phyloP scores from a whole-genome alignment of 2,888 invertebrate genomes.

The Drosophila melanosoma region DNA sequence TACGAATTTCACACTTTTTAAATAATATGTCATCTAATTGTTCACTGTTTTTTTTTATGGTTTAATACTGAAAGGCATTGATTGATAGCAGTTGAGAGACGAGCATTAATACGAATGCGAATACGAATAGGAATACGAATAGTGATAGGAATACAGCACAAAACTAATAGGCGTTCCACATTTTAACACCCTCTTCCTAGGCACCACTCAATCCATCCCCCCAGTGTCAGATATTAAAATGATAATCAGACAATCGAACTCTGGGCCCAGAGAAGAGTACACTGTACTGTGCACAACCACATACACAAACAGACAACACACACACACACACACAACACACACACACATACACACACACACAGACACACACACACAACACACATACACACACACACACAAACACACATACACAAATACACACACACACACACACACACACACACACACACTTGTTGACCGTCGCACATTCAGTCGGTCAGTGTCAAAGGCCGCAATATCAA shows the following conservation, averaged over 20 bases:
- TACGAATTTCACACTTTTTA: constrained; percentile 15
- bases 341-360: neutral
- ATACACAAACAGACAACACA: neutral
- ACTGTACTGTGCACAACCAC: constrained; percentile 29
- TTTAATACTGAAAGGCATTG: constrained; percentile 26
- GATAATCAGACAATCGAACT: constrained; percentile 39
- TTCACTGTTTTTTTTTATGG: constrained; percentile 24
- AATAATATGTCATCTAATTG: constrained; percentile 42
- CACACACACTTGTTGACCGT: constrained; percentile 3
- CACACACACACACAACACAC: neutral
- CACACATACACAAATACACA: no score
- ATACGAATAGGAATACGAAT: no score
- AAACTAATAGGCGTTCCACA: neutral
- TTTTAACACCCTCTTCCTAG: neutral
- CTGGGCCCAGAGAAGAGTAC: constrained; percentile 32
- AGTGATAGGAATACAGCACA: neutral
- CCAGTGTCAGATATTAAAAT: constrained; percentile 14
- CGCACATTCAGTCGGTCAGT: constrained; percentile 60
- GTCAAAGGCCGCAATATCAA: constrained; percentile 53
- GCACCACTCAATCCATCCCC: neutral
- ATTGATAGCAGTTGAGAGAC: constrained; percentile 34
- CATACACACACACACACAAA: constrained; percentile 3
- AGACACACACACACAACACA: neutral
- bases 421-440: constrained; percentile 1
- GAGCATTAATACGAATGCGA: neutral